Conservation (phyloP, 2,797 vertebrate genomes). For the Hafferia zeledoni region DNA sequence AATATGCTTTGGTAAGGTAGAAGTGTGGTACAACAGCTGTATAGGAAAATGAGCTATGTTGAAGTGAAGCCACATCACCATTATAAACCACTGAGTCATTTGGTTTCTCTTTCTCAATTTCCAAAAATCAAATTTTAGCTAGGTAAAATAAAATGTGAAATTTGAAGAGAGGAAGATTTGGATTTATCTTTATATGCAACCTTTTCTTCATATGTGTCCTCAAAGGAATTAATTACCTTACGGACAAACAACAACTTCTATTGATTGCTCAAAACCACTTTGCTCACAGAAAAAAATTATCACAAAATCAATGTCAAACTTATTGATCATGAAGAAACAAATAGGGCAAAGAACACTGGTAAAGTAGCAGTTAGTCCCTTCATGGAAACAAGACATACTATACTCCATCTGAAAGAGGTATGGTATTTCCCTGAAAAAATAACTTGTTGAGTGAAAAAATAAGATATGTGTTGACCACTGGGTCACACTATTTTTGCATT, state of each 20-base stretch:
- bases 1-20: background rate
- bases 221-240: background rate
- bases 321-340: background rate
- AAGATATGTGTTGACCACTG: background rate
- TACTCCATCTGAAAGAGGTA: background rate
- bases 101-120: background rate
- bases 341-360: background rate
- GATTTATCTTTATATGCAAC: background rate
- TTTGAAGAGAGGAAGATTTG: background rate
- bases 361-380: background rate
- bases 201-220: background rate
- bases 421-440: background rate
- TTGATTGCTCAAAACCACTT: background rate
- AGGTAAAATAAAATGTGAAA: background rate
- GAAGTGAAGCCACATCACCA: background rate
- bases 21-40: background rate
- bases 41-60: background rate
- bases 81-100: background rate
- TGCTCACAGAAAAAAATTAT: background rate
- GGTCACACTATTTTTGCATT: conserved; percentile 38
- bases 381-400: background rate
- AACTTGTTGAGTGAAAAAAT: background rate
- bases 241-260: background rate
- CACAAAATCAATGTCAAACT: background rate
- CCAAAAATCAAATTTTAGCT: background rate